Conservation (phyloP, 2,113 vertebrate genomes). For the Poeciliopsis turrubarensis region DNA sequence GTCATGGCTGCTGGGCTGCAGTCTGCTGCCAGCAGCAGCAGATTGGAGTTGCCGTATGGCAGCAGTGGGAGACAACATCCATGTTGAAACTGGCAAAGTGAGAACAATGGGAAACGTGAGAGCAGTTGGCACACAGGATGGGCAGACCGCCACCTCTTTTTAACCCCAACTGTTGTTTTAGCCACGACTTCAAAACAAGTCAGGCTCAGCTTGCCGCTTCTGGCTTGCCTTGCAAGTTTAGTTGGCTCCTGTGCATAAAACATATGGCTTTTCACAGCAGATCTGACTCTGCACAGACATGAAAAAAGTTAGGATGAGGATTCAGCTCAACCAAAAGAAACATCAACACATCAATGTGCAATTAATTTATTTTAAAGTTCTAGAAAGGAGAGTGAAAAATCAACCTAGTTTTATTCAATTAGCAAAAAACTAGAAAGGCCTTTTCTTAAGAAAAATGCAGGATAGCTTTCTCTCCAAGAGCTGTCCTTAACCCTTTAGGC, state of each 20-base stretch:
- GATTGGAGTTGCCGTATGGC: slow-evolving; percentile 60
- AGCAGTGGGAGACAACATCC: slow-evolving; percentile 46
- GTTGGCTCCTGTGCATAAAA: neutral
- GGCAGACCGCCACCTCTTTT: slow-evolving; percentile 3
- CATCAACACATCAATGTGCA: neutral
- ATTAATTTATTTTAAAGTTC: neutral
- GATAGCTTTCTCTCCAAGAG: too few relatives aligned
- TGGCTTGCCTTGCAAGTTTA: neutral
- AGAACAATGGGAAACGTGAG: slow-evolving; percentile 64
- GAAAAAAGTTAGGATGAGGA: neutral
- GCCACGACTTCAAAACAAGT: slow-evolving; percentile 24
- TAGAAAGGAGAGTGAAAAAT: neutral
- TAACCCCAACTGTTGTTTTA: slow-evolving; percentile 20
- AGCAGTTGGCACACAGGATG: slow-evolving; percentile 18
- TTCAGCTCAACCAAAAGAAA: neutral
- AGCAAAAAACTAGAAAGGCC: neutral
- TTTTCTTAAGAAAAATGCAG: neutral
- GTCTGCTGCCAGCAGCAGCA: slow-evolving; percentile 58
- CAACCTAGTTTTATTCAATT: neutral
- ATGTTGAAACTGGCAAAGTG: slow-evolving; percentile 28
- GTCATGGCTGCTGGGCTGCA: slow-evolving; percentile 13
- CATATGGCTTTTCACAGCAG: slow-evolving; percentile 1
- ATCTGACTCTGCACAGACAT: neutral
- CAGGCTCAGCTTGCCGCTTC: neutral
- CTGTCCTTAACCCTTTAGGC: too few relatives aligned